phyloP scores from a whole-genome alignment of 1,140 invertebrate species.

The Cyrtorhinus lividipennis region DNA sequence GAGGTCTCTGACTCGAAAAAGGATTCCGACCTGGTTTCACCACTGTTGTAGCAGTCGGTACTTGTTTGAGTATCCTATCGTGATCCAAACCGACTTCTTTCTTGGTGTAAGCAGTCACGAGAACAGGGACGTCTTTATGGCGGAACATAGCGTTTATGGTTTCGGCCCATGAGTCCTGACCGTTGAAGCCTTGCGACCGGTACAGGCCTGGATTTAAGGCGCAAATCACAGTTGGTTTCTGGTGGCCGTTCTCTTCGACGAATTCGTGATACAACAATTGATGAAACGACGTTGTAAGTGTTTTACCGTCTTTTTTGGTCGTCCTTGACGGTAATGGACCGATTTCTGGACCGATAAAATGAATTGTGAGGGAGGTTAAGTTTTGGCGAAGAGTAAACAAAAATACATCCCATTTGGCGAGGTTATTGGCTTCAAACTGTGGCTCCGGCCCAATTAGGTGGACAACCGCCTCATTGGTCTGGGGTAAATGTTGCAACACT shows the following conservation, averaged over 20 bases:
- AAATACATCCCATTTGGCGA: constrained; percentile 14
- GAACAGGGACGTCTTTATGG: not conserved
- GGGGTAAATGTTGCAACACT: not conserved
- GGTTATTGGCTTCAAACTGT: constrained; percentile 11
- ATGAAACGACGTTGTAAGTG: not conserved
- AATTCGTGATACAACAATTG: constrained; percentile 5
- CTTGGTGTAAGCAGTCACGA: constrained; percentile 8
- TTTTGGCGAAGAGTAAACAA: not conserved
- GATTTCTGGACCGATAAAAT: constrained; percentile 12
- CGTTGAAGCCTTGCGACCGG: not conserved
- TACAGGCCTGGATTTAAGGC: constrained; percentile 15
- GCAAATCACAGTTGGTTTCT: not conserved
- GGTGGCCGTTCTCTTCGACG: not conserved
- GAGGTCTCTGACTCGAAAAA: constrained; percentile 3
- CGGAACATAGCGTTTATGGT: constrained; percentile 2
- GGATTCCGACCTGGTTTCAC: constrained; percentile 2
- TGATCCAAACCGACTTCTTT: constrained; percentile 8
- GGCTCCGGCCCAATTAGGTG: constrained; percentile 15
- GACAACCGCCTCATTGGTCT: not conserved
- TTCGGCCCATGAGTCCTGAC: not conserved
- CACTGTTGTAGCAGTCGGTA: not conserved
- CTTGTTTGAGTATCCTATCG: not conserved
- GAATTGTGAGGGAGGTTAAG: not conserved
- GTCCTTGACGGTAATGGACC: not conserved
- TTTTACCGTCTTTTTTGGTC: not conserved